Base-by-base conservation (phyloP, 2,888 invertebrate species). In the Papilio gigon region DNA sequence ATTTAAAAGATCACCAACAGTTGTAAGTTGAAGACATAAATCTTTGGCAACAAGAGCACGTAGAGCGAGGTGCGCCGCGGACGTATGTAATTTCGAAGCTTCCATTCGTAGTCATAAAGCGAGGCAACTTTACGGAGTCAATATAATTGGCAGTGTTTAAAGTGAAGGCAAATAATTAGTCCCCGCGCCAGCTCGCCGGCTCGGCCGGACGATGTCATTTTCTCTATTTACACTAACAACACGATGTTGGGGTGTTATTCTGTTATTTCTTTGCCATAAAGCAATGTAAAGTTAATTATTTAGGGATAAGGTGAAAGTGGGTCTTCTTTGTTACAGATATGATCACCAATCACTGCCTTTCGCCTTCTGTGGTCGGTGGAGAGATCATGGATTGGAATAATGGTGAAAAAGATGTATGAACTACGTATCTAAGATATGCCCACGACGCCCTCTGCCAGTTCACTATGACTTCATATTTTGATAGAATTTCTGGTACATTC, bases 81-180 rank as follows among this genome's bases (percentile, higher is more conserved):
- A 35, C 50, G 42, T 65, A 40, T 68, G 35, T 65, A 69, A 69
- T 65, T 69, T 65, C 42, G 33, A 50, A 60, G 60, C 50, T 53
- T 63, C 44, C 30, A 40, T 59, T 50, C 47, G 27, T 37, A 44
- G 44, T 59, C 64, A 47, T 68, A 68, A 68, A 60, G 65, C 66
- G 63, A 44, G 53, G 11, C 37, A 67, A 72, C 64, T 71, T 71
- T 70, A 70, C 66, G 61, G 56, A 70, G 67, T 77, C 78, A 78
- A 79, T 80, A 80, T 85, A 83, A 86, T 83, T 81, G 82, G 73
- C 73, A 76, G 77, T 79, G 78, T 85, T 84, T 86, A 86, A 84
- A 83, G 74, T 72, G 75, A 77, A 83, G 82, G 79, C 85, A 87
- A 87, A 87, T 87, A 86, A 87, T 87, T 85, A 86, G 78, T 75